Evolutionary conservation across 2,888 invertebrate species (phyloP).

Genomic region (Helleia helle): DNA sequence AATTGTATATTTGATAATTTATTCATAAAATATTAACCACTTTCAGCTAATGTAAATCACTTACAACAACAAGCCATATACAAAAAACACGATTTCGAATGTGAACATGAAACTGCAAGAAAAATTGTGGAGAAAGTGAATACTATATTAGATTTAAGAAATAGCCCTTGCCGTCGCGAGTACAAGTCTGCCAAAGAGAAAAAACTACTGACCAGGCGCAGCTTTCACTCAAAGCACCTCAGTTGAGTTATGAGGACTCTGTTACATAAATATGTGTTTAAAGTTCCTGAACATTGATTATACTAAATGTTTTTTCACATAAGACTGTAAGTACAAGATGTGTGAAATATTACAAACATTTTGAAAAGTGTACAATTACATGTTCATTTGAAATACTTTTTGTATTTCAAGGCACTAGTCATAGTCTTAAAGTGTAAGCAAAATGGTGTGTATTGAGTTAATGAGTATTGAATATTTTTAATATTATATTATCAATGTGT

Average conservation of each 20-base stretch:
- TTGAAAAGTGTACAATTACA: not conserved
- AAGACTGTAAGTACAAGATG: constrained; percentile 10
- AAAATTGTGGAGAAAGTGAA: constrained; percentile 92
- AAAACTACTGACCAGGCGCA: constrained; percentile 77
- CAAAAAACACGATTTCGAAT: constrained; percentile 92
- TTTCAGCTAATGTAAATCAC: constrained; percentile 42
- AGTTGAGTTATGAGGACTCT: constrained; percentile 33
- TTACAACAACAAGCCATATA: constrained; percentile 73
- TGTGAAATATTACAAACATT: not conserved
- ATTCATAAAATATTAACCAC: not conserved
- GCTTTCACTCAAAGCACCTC: constrained; percentile 66
- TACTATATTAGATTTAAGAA: constrained; percentile 87
- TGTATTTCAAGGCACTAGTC: not conserved
- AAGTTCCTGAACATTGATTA: constrained; percentile 22
- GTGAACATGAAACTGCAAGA: constrained; percentile 81
- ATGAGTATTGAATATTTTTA: not conserved
- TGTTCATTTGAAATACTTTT: not conserved
- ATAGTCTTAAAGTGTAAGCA: no score
- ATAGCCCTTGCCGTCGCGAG: constrained; percentile 86
- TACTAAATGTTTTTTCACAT: constrained; percentile 8
- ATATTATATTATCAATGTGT: no score
- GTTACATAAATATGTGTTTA: constrained; percentile 11
- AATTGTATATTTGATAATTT: no score
- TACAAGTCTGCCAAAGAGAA: constrained; percentile 84
- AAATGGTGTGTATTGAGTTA: not conserved